Evolutionary conservation across 2,113 vertebrate genomes (phyloP), one percentile per base, ranked within the genome.

Genomic region (Xenotilapia leptura): DNA sequence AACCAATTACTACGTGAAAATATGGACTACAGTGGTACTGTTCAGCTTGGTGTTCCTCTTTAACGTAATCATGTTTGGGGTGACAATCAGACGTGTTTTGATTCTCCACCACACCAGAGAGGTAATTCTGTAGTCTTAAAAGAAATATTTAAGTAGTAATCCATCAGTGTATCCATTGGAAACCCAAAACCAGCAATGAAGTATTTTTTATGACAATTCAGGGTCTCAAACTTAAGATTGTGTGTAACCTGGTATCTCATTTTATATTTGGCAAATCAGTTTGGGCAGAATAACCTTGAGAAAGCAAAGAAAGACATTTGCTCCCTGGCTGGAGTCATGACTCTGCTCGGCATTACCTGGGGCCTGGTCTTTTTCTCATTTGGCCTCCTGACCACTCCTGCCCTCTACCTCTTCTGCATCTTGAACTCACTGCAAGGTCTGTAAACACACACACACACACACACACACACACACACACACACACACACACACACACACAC

Each of bases 341-440:
- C 26, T 49, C 83, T 95, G 58, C 93, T 95, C 2, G 95, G 95
- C 38, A 38, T 94, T 10, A 81, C 90, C 79, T 95, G 92, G 93
- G 93, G 93, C 12, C 83, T 94, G 33, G 11, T 86, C 77, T 92
- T 94, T 81, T 93, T 95, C 49, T 91, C 92, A 2, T 33, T 33
- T 33, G 91, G 87, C 11, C 1, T 19, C 9, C 83, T 94, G 62
- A 56, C 80, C 14, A 84, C 54, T 15, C 4, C 82, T 9, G 89
- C 11, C 33, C 89, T 92, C 85, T 95, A 96, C 73, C 11, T 68
- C 62, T 68, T 95, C 86, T 92, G 81, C 82, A 92, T 92, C 86
- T 80, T 94, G 7, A 96, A 94, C 87, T 86, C 94, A 19, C 84
- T 95, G 70, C 94, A 93, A 91, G 93, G 94, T 96, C 40, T 19